Percentiles rank a stretch among this genome's conserved stretches.
These are phyloP conservation scores for Zaprionus africanus DNA, from an alignment of 1,140 invertebrate genomes.

Conservation along the genomic window DNA sequence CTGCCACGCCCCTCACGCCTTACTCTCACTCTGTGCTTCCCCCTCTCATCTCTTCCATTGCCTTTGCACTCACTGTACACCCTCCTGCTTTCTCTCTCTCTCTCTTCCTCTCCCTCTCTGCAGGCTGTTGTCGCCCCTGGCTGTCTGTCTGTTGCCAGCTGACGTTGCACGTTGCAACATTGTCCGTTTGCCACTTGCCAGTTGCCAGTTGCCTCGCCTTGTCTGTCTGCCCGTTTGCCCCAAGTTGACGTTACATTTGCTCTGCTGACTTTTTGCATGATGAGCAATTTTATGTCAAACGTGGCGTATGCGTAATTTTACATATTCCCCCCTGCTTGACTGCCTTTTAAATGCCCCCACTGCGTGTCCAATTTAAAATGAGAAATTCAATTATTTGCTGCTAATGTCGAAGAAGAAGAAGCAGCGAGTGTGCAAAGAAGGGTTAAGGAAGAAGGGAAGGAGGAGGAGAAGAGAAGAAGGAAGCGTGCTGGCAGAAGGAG, in stretches of 20 bases:
- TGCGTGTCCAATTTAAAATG: slow-evolving; percentile 53
- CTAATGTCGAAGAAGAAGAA: slow-evolving; percentile 57
- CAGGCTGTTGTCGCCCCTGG: slow-evolving; percentile 36
- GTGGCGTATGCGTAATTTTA: slow-evolving; percentile 77
- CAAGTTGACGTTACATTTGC: slow-evolving; percentile 34
- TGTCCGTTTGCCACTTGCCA: slow-evolving; percentile 20
- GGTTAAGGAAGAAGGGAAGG: neutral
- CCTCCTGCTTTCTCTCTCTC: too few relatives aligned
- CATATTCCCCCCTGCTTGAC: slow-evolving; percentile 35
- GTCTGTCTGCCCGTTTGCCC: neutral
- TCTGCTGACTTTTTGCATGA: slow-evolving; percentile 44
- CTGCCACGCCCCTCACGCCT: neutral
- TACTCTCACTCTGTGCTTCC: too few relatives aligned
- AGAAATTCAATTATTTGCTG: slow-evolving; percentile 81
- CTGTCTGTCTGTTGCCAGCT: slow-evolving; percentile 47
- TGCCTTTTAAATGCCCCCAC: slow-evolving; percentile 57
- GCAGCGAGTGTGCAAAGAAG: slow-evolving; percentile 9
- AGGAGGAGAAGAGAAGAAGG: neutral
- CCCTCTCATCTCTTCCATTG: neutral
- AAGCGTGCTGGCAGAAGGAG: neutral
- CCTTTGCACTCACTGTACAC: too few relatives aligned
- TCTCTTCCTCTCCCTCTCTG: too few relatives aligned
- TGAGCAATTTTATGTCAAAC: slow-evolving; percentile 70
- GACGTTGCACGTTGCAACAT: slow-evolving; percentile 41
- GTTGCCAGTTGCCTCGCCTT: neutral